These are phyloP conservation scores for Trichogramma dendrolimi DNA, from an alignment of 2,888 invertebrate genomes.

Conservation along the genomic window DNA sequence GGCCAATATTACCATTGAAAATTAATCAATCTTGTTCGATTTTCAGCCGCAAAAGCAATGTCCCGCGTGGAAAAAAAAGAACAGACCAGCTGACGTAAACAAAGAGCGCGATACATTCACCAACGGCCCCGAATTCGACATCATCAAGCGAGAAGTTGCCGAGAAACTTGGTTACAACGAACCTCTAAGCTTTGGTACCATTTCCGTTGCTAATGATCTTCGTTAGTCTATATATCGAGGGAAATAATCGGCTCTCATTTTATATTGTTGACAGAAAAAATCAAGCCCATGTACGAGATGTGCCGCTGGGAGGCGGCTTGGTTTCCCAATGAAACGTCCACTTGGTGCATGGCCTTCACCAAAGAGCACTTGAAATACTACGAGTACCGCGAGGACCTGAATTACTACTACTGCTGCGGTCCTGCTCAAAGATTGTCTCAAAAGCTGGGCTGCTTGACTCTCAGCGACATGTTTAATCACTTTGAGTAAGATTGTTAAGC, in stretches of 20 bases:
- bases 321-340: slow-evolving; percentile 62
- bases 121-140: slow-evolving; percentile 47
- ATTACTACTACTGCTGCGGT: slow-evolving; percentile 68
- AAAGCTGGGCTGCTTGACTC: slow-evolving; percentile 65
- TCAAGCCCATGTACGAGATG: slow-evolving; percentile 69
- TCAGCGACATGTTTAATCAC: slow-evolving; percentile 67
- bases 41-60: slow-evolving; percentile 63
- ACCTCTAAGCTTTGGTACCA: neutral
- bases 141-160: slow-evolving; percentile 57
- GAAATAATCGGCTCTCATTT: no score
- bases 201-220: neutral
- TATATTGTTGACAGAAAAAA: slow-evolving; percentile 44
- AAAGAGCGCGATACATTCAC: slow-evolving; percentile 51
- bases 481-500: slow-evolving; percentile 54
- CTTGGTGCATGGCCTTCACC: slow-evolving; percentile 76
- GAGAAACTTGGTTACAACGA: slow-evolving; percentile 58
- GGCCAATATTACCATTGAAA: neutral
- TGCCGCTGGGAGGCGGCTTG: slow-evolving; percentile 79
- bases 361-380: slow-evolving; percentile 66
- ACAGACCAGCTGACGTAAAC: slow-evolving; percentile 41
- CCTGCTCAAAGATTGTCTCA: slow-evolving; percentile 64
- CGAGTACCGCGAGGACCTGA: slow-evolving; percentile 73
- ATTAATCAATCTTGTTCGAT: slow-evolving; percentile 29
- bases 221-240: no score
- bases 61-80: slow-evolving; percentile 56